Conservation (phyloP, 2,888 invertebrate species). For the Ptilodon capucinus region DNA sequence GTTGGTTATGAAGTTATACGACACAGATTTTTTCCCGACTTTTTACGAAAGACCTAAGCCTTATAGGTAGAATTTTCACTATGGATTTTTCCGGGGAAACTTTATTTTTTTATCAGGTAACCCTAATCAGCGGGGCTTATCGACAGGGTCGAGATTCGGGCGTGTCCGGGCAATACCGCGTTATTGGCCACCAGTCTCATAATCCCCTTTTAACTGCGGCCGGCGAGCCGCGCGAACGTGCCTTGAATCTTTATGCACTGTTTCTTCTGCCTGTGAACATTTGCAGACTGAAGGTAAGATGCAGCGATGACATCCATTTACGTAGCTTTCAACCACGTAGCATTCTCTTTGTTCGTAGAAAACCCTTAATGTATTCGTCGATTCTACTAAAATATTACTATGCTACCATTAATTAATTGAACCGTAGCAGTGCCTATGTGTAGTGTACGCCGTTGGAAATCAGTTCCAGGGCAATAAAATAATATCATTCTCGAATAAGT, state of each 20-base stretch:
- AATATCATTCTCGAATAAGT: no score
- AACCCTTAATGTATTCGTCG: no score
- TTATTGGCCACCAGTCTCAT: constrained; percentile 76
- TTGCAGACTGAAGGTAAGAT: constrained; percentile 63
- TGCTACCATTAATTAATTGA: no score
- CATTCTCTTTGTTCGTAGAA: no score
- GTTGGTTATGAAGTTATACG: no score
- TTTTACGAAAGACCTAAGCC: no score
- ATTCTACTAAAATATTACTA: no score
- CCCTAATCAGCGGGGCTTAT: constrained; percentile 58
- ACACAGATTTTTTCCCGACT: no score
- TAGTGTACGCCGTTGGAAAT: no score
- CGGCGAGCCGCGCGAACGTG: constrained; percentile 63
- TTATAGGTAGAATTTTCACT: not conserved
- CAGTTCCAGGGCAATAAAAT: no score
- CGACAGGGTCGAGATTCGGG: constrained; percentile 39
- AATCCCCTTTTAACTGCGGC: constrained; percentile 80
- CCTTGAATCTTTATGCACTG: constrained; percentile 55
- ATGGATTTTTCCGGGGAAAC: not conserved
- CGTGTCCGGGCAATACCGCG: constrained; percentile 57
- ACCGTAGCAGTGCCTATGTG: no score
- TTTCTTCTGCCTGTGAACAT: constrained; percentile 63
- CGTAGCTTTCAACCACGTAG: no score
- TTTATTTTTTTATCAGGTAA: constrained; percentile 39
- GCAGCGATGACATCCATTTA: constrained; percentile 42